Evolutionary conservation across 2,113 vertebrate species (phyloP).

Genomic region (Perognathus longimembris): DNA sequence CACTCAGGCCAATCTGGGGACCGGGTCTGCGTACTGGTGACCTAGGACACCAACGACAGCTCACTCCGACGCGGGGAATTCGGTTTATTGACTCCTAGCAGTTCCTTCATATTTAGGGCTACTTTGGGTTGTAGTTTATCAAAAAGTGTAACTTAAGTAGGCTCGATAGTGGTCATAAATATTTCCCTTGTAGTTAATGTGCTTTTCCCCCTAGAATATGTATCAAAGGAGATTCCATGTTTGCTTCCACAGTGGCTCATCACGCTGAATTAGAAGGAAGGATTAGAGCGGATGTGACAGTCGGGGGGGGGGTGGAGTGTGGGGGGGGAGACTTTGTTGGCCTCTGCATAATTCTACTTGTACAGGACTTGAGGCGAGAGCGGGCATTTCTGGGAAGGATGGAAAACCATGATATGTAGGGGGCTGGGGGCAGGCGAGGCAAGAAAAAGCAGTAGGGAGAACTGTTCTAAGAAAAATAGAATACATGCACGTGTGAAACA

Average conservation of each 20-base stretch:
- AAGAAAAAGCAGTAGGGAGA: too few relatives aligned
- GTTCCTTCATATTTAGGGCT: not conserved
- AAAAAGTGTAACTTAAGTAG: not conserved
- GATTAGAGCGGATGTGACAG: not conserved
- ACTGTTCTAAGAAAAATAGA: too few relatives aligned
- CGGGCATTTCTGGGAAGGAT: not conserved
- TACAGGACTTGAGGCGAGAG: not conserved
- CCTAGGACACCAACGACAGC: not conserved
- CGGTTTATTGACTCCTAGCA: not conserved
- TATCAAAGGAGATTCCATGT: not conserved
- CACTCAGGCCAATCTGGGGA: too few relatives aligned
- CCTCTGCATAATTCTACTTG: not conserved
- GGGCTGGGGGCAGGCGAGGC: too few relatives aligned
- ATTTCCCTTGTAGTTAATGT: not conserved
- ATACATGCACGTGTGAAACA: too few relatives aligned
- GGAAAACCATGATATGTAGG: not conserved
- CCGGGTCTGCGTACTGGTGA: not conserved
- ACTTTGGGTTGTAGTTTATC: slow-evolving; percentile 12
- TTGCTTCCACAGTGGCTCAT: not conserved
- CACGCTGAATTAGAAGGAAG: not conserved
- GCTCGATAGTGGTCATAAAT: not conserved
- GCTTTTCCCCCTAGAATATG: not conserved
- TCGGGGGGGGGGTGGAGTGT: rapidly evolving
- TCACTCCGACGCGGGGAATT: not conserved
- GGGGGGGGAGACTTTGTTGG: not conserved